Evolutionary conservation across 2,797 vertebrate genomes (phyloP), one percentile per base, ranked within the genome.

Genomic region (Protosalanx chinensis): DNA sequence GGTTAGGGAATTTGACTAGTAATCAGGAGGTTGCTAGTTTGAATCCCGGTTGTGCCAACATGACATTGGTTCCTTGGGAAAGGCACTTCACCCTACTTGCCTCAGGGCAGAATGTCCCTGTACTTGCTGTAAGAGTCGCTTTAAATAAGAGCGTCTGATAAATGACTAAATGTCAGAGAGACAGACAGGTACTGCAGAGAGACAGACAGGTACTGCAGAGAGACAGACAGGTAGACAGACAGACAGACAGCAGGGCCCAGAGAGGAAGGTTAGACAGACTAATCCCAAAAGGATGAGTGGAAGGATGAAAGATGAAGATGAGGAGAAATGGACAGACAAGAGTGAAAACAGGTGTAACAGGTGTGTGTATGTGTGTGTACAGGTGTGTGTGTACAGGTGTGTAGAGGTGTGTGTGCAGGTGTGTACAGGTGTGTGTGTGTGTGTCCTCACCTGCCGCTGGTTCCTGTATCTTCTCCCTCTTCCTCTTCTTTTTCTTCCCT

Each of bases 401-500:
- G n/a, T n/a, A n/a, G n/a, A 46, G 53, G 64, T 70, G 33, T 60
- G 41, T 20, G 46, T 62, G 46, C 18, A 33, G 29, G 15, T 0
- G 35, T 37, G 35, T 37, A 37, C 35, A 37, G 35, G 2, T 37
- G 35, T 37, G 35, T 37, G 6, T 2, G 61, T 20, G 35, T 35
- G 64, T 46, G 12, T 16, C 30, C 6, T 87, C 92, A 99, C 97
- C 97, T 92, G 97, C 88, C 76, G 96, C 90, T 60, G 96, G 91
- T 86, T 98, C 98, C 91, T 98, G 98, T 80, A 98, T 94, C 84
- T 99, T 99, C 92, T 99, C 98, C 93, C 98, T 94, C 97, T 99
- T 99, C 92, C 98, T 96, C 92, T 99, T 99, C 93, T 99, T 99
- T 91, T 99, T 99, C 95, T 99, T 99, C 88, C 97, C 97, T 99